phyloP scores from a whole-genome alignment of 2,113 vertebrate species.

The Spea multiplicata region DNA sequence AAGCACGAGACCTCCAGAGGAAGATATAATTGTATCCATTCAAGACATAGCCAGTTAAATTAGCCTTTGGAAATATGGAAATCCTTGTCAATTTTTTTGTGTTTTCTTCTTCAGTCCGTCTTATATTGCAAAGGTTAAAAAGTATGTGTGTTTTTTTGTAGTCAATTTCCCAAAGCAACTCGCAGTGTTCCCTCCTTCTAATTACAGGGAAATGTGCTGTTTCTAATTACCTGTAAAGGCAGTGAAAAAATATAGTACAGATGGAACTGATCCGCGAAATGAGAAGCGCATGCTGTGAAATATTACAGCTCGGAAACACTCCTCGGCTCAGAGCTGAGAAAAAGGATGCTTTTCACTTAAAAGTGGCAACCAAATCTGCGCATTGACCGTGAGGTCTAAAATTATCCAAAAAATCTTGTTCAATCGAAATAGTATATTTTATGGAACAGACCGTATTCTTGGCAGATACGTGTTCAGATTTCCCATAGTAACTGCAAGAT shows the following conservation, averaged over 20 bases:
- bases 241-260: conserved; percentile 1
- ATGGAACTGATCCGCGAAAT: not conserved
- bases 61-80: not conserved
- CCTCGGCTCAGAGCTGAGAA: not conserved
- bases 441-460: conserved; percentile 5
- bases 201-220: conserved; percentile 19
- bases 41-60: not conserved
- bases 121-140: not conserved
- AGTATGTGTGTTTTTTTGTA: conserved; percentile 7
- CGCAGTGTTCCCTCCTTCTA: conserved; percentile 5
- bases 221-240: conserved; percentile 18
- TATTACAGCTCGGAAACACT: not conserved
- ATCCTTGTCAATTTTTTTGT: not conserved
- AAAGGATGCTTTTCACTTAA: no score
- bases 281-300: not conserved
- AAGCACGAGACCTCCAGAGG: not conserved
- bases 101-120: not conserved
- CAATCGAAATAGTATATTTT: conserved; percentile 8
- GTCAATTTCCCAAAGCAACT: conserved; percentile 22
- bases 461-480: conserved; percentile 11
- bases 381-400: conserved; percentile 3
- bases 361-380: not conserved
- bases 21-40: not conserved
- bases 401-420: not conserved
- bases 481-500: conserved; percentile 29